Evolutionary conservation across 2,888 invertebrate species (phyloP).

Genomic region (Xanthorhoe spadicearia): DNA sequence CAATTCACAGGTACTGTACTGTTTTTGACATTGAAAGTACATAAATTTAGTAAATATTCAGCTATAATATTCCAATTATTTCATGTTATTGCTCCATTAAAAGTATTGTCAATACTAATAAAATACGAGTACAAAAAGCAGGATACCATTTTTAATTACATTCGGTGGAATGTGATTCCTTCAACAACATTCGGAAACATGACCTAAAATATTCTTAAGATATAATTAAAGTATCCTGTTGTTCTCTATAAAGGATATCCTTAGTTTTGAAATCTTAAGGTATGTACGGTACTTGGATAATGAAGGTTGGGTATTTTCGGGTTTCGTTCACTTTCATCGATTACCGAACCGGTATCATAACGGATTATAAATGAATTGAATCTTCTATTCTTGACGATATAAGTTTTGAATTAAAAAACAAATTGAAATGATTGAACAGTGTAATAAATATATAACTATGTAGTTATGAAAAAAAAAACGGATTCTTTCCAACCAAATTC

Average conservation of each 20-base stretch:
- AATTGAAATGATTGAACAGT: too few relatives aligned
- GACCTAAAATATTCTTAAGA: slow-evolving; percentile 20
- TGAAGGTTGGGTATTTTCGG: slow-evolving; percentile 21
- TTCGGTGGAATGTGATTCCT: slow-evolving; percentile 24
- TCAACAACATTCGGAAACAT: slow-evolving; percentile 29
- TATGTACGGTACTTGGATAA: slow-evolving; percentile 16
- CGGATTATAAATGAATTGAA: not conserved
- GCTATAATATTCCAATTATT: too few relatives aligned
- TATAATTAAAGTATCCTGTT: slow-evolving; percentile 30
- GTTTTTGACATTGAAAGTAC: not conserved
- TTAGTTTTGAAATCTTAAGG: slow-evolving; percentile 1
- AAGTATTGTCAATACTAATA: not conserved
- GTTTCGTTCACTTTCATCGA: slow-evolving; percentile 12
- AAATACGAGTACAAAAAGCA: slow-evolving; percentile 7
- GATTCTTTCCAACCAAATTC: too few relatives aligned
- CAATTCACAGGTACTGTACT: not conserved
- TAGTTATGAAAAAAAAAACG: too few relatives aligned
- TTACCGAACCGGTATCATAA: not conserved
- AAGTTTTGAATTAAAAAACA: not conserved
- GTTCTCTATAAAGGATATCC: slow-evolving; percentile 33
- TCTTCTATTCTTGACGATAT: not conserved
- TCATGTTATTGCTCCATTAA: too few relatives aligned
- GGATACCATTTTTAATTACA: slow-evolving; percentile 20
- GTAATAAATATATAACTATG: too few relatives aligned
- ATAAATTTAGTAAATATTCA: not conserved